Base-by-base conservation (phyloP, 2,113 vertebrate species). In the Cochlearius cochlearius region DNA sequence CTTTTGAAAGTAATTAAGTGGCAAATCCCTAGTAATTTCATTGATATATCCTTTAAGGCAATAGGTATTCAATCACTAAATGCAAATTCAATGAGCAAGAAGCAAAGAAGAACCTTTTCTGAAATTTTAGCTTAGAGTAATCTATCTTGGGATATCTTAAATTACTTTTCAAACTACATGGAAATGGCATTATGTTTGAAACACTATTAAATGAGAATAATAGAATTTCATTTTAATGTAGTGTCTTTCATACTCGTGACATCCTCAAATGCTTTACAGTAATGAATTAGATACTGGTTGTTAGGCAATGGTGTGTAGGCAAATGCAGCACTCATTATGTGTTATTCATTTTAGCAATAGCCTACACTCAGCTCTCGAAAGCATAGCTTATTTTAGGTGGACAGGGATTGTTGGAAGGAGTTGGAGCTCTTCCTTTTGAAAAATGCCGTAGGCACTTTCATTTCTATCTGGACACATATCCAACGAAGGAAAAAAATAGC, bases 211-310 rank as follows among this genome's bases (percentile, higher is more conserved):
- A 59, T 49, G 71, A 67, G 94, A 95, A 93, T 95, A 95, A 95
- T 87, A 92, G 82, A 94, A 86, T 94, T 97, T 94, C 76, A 90
- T 92, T 96, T 97, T 77, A n/a, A 34, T 62, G 29, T 76, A 79
- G 62, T 39, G 64, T 67, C 92, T 95, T 90, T 90, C 77, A 94
- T 94, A 36, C 53, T 92, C 0, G 9, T 86, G 86, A 86, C 83
- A 94, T 90, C 68, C 80, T 91, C 84, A 90, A 94, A 90, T 36
- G 64, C 69, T 88, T 82, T 76, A 76, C 64, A 76, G 74, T 79
- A 96, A 94, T 94, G 95, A 97, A 97, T 96, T 96, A 94, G 92
- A 79, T 79, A 86, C 83, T 63, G 77, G 77, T 94, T 96, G 93
- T 96, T 79, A 94, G 91, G 88, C 50, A 55, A 52, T 94, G 83